phyloP scores from a whole-genome alignment of 2,797 vertebrate genomes.

The Glyptemys insculpta region DNA sequence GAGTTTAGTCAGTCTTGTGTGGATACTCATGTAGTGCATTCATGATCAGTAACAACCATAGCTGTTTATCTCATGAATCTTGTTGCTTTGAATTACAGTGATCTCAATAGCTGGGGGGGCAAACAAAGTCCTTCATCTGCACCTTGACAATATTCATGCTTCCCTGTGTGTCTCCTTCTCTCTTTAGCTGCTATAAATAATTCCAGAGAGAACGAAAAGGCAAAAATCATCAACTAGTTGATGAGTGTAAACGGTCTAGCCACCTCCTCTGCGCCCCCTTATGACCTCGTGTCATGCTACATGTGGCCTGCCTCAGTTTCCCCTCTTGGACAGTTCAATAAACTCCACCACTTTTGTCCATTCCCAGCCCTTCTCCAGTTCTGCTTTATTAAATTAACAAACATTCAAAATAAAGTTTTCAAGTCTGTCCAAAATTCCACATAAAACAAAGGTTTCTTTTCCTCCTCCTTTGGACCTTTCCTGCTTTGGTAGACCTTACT shows the following conservation, averaged over 20 bases:
- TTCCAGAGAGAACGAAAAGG: not conserved
- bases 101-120: not conserved
- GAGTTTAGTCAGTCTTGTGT: not conserved
- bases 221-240: not conserved
- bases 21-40: not conserved
- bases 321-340: no score
- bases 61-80: not conserved
- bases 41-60: not conserved
- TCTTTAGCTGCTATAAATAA: not conserved
- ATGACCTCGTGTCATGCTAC: no score
- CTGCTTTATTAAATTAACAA: no score
- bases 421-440: no score
- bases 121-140: not conserved
- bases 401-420: no score
- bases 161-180: not conserved
- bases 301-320: no score
- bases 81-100: not conserved
- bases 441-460: no score
- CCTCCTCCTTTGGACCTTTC: no score
- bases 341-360: no score
- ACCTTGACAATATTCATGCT: accelerated
- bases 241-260: not conserved
- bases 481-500: no score
- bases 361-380: no score
- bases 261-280: no score